Evolutionary conservation across 2,113 vertebrate species (phyloP), one percentile per base, ranked within the genome.

Genomic region (Enhydra lutris): DNA sequence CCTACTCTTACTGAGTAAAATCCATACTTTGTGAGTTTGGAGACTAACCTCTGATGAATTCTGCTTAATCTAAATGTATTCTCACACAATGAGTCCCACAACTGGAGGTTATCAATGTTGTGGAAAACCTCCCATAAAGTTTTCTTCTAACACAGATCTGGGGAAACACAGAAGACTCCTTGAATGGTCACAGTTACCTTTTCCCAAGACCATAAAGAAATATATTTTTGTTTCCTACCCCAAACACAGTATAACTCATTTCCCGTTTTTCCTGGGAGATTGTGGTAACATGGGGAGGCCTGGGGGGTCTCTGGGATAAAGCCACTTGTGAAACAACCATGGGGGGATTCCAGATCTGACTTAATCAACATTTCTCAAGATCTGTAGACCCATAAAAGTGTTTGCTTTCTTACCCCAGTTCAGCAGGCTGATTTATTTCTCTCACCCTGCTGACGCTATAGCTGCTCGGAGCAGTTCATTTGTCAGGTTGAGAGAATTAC

Each of bases 401-500:
- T 97, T 98, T 97, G 91, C 91, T 76, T 95, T 98, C 98, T 97
- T 52, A 61, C 91, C 98, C 65, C 98, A 63, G 81, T 96, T 97
- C 63, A 79, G 90, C 34, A 1, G 36, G 76, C 36, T 98, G 97
- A 98, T 98, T 98, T 98, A 98, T 98, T 95, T 80, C 67, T 97
- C 97, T 98, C 90, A 65, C 94, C 97, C 42, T 59, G 79, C 83
- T 57, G 92, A 94, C 97, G 96, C 94, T 96, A 87, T 96, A 73
- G 67, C 95, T 97, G 71, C 96, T 97, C 73, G 39, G 88, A 98
- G 89, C 85, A 79, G 95, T 94, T 98, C 95, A 86, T 81, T 98
- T 97, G 97, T 98, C 97, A 96, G 96, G 79, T 91, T n/a, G n/a
- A 87, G 97, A 98, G 97, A 97, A 95, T 98, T 98, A 98, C 97